Base-by-base conservation (phyloP, 2,888 invertebrate genomes). In the Plebejus argus region DNA sequence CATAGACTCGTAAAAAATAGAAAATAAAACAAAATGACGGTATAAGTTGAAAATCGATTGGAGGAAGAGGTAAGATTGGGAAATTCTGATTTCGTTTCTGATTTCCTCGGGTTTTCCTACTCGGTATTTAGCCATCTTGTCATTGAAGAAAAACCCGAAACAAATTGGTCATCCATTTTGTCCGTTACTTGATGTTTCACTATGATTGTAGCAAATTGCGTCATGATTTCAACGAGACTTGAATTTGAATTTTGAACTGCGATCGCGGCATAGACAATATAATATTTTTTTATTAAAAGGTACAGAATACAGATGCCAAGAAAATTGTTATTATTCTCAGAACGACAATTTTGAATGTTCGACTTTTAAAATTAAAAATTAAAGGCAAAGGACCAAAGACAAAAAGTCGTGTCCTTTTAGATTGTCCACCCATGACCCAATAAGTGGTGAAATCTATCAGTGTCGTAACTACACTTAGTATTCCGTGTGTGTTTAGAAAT, bases 401-500 rank as follows among this genome's bases (percentile, higher is more conserved):
- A 66, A 66, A 66, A 28, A 66, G 28, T 66, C 66, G 20, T 81
- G 78, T 81, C 81, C 80, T 82, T 77, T 79, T 79, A 70, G 79
- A 80, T 76, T 83, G 90, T 88, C 89, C 90, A 90, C 85, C 92
- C 92, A 89, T 93, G 93, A 93, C 93, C 93, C 92, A 92, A 90
- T 92, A 92, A 87, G 85, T 72, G 80, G 93, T 92, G 93, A 93
- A 94, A 94, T 92, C 93, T 90, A 91, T 89, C 82, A 82, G 80
- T 93, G 92, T 89, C 87, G 93, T 90, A 93, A 94, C 87, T 81
- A 81, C 85, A 82, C 87, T 94, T 93, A 88, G 93, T 94, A 94
- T 94, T 92, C 94, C 90, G 87, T 85, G 83, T 86, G 88, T 85
- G 86, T 88, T 87, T 93, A 89, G 92, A 91, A 93, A 93, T 92